A percentile compares a stretch with the other conserved stretches of the same genome.
phyloP scores from a whole-genome alignment of 2,888 invertebrate species.

The Spodoptera littoralis region DNA sequence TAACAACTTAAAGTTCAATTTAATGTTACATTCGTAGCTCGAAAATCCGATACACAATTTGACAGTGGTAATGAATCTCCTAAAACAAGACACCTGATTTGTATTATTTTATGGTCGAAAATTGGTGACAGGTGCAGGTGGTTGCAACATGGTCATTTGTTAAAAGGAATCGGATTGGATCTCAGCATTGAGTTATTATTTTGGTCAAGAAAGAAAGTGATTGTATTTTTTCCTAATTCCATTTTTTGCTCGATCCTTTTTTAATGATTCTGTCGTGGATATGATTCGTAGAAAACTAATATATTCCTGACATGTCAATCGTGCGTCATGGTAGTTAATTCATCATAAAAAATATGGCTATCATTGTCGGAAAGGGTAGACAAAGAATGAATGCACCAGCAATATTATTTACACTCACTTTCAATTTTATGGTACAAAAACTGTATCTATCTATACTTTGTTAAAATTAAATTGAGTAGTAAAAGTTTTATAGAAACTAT shows the following conservation, averaged over 20 bases:
- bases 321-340: not conserved
- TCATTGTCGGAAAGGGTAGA: no score
- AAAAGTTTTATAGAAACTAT: slow-evolving; percentile 11
- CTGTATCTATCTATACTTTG: no score
- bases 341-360: slow-evolving; percentile 11
- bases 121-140: slow-evolving; percentile 78
- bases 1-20: slow-evolving; percentile 52
- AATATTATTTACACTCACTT: no score
- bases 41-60: slow-evolving; percentile 60
- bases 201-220: slow-evolving; percentile 64
- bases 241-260: slow-evolving; percentile 35
- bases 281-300: slow-evolving; percentile 17
- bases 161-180: slow-evolving; percentile 62
- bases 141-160: slow-evolving; percentile 68
- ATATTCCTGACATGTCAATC: slow-evolving; percentile 30
- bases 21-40: slow-evolving; percentile 19
- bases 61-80: slow-evolving; percentile 78
- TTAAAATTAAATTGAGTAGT: no score
- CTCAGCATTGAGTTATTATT: slow-evolving; percentile 77
- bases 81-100: slow-evolving; percentile 75
- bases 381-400: no score
- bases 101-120: slow-evolving; percentile 73
- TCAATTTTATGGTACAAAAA: no score
- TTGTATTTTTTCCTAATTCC: slow-evolving; percentile 42
- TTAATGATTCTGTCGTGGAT: slow-evolving; percentile 38